A percentile compares a stretch with the other conserved stretches of the same genome.
phyloP scores from a whole-genome alignment of 2,113 vertebrate species.

The Lophura nycthemera region DNA sequence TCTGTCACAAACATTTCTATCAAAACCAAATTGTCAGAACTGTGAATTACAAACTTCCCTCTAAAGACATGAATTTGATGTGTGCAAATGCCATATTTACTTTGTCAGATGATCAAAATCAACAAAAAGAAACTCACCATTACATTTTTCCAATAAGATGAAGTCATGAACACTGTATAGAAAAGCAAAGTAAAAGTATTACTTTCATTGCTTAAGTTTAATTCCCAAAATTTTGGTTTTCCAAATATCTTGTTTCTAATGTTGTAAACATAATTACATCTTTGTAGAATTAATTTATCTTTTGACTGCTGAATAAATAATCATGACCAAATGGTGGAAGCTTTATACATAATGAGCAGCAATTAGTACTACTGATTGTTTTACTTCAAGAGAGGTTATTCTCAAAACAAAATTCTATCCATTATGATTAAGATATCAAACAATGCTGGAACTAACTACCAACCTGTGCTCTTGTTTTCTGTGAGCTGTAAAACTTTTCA shows the following conservation, averaged over 20 bases:
- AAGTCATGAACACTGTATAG: neutral
- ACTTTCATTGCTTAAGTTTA: neutral
- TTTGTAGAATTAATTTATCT: neutral
- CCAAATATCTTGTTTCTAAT: neutral
- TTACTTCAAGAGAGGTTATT: neutral
- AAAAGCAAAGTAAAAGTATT: neutral
- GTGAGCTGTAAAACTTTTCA: neutral
- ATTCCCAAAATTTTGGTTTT: neutral
- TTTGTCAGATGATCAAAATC: neutral
- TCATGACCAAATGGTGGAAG: neutral
- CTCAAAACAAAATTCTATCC: neutral
- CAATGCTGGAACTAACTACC: neutral
- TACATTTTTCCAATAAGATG: neutral
- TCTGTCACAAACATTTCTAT: accelerated
- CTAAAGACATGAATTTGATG: neutral
- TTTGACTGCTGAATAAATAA: neutral
- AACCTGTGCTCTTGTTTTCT: neutral
- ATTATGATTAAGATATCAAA: neutral
- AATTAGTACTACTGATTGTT: neutral
- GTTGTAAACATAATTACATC: neutral
- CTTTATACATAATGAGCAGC: neutral
- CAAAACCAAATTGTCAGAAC: neutral
- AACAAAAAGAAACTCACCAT: neutral
- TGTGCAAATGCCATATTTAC: neutral
- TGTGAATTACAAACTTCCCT: neutral